Evolutionary conservation across 2,888 invertebrate species (phyloP), one percentile per base, ranked within the genome.

Genomic region (Arrhopalites spinosus): DNA sequence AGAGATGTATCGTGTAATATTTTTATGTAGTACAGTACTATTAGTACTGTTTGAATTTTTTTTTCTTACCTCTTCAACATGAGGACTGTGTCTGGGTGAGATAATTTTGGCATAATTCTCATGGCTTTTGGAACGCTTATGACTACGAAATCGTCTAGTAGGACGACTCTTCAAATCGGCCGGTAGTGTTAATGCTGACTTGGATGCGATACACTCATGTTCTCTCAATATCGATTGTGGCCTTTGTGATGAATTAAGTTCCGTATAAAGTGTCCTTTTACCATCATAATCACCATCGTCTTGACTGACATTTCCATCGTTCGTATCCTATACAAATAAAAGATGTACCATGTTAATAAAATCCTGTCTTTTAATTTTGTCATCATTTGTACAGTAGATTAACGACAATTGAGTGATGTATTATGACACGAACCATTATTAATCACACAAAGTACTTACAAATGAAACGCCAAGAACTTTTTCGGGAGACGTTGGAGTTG

Each of bases 91-190:
- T 13, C 81, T 74, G 3, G 80, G 80, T n/a, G 80, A 80, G 69
- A 79, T 74, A 13, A 81, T 78, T 74, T 81, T 82, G 13, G 78
- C 66, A 66, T 82, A 82, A 64, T 82, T 82, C 66, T 82, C 82
- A 74, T 82, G 81, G 59, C 82, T 82, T 74, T 81, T 81, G 50
- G 82, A 82, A 11, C 82, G 67, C 67, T 78, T 76, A 61, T 82
- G 82, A 36, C n/a, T n/a, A 27, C 79, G 76, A 45, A 79, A 81
- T 17, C 77, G 69, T 17, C 79, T 68, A 36, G n/a, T n/a, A 2
- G 77, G 73, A 20, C 79, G 79, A 66, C 59, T 78, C 56, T 70
- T 76, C 1, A 77, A 74, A 25, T 79, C 77, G 13, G 70, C 36
- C 23, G 79, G 77, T 29, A 79, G 50, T 20, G 76, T 74, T 20